These are phyloP conservation scores for Electrona antarctica DNA, from an alignment of 2,113 vertebrate genomes.

Conservation along the genomic window DNA sequence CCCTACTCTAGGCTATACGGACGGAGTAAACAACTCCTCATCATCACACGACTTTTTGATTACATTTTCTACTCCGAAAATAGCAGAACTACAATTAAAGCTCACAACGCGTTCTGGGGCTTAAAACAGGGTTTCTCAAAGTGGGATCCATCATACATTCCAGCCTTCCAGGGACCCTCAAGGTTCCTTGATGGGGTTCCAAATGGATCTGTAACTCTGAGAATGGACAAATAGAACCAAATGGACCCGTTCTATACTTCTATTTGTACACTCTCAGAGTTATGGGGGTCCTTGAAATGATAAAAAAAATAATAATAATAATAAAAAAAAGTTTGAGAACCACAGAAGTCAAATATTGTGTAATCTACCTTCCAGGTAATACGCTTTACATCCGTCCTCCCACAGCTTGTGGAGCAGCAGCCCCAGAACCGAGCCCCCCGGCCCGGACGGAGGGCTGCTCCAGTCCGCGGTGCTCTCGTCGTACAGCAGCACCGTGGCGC, in stretches of 20 bases:
- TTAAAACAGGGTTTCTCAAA: too few relatives aligned
- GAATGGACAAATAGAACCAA: too few relatives aligned
- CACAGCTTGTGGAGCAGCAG: conserved; percentile 93
- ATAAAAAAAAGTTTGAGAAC: neutral
- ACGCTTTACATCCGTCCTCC: conserved; percentile 93
- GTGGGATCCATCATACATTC: too few relatives aligned
- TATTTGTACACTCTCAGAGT: too few relatives aligned
- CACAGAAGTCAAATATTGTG: neutral
- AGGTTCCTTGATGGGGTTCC: neutral
- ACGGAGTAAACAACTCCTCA: too few relatives aligned
- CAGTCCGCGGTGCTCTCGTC: conserved; percentile 90
- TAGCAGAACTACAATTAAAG: too few relatives aligned
- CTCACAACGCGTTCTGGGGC: too few relatives aligned
- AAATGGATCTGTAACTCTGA: too few relatives aligned
- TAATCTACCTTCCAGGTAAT: conserved; percentile 89
- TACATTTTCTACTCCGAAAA: too few relatives aligned
- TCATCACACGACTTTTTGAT: too few relatives aligned
- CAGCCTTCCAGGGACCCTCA: neutral
- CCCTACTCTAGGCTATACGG: too few relatives aligned
- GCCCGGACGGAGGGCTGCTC: conserved; percentile 74
- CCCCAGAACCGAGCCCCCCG: conserved; percentile 85
- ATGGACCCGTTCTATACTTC: too few relatives aligned
- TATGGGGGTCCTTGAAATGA: neutral
- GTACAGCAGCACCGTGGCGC: conserved; percentile 94
- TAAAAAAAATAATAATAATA: neutral